phyloP scores from a whole-genome alignment of 2,113 vertebrate species.

The Mixornis gularis region DNA sequence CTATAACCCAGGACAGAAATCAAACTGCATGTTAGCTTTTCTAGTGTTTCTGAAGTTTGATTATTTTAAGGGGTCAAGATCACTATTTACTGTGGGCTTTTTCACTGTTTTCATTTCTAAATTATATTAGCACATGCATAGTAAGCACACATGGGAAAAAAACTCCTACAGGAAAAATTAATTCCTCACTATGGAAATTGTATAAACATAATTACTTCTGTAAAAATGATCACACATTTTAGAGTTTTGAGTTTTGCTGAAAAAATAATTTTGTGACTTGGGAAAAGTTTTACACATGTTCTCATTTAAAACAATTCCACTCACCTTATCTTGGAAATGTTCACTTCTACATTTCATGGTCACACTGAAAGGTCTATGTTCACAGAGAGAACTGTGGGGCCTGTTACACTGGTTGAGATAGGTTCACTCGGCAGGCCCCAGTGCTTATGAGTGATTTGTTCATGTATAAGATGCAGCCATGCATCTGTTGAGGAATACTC shows the following conservation, averaged over 20 bases:
- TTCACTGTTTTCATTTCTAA: background rate
- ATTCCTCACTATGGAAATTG: background rate
- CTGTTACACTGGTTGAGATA: background rate
- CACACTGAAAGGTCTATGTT: background rate
- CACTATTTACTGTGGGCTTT: background rate
- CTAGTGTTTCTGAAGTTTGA: background rate
- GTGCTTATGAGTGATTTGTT: background rate
- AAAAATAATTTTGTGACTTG: background rate
- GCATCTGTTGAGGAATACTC: background rate
- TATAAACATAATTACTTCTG: background rate
- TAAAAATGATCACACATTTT: background rate
- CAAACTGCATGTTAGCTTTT: background rate
- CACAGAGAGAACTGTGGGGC: fast-evolving
- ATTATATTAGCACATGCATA: background rate
- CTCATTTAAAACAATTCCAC: background rate
- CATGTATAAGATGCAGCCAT: background rate
- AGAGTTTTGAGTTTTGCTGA: background rate
- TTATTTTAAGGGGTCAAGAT: background rate
- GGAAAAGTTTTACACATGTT: background rate
- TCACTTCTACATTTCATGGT: background rate
- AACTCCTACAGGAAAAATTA: background rate
- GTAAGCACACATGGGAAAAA: background rate
- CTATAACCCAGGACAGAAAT: too few relatives aligned
- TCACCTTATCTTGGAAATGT: background rate
- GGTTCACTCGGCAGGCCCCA: background rate